phyloP scores from a whole-genome alignment of 2,797 vertebrate species.

The Chelidonichthys spinosus region DNA sequence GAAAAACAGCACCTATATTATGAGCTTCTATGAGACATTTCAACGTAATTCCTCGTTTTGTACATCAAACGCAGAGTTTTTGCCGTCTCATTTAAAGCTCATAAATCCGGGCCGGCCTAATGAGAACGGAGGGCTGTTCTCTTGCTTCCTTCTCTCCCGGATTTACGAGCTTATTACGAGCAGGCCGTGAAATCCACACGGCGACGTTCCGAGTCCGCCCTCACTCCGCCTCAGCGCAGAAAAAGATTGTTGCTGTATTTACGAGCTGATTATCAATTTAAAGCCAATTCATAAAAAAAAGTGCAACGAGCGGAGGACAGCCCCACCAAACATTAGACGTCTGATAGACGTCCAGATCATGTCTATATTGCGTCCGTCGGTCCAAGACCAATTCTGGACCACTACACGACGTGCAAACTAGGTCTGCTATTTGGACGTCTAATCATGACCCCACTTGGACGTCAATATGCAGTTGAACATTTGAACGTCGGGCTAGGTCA shows the following conservation, averaged over 20 bases:
- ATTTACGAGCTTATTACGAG: slow-evolving; percentile 80
- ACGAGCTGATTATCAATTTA: slow-evolving; percentile 71
- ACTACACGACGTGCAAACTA: no score
- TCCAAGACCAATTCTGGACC: no score
- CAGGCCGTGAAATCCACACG: slow-evolving; percentile 63
- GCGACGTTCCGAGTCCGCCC: slow-evolving; percentile 51
- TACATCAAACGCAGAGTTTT: slow-evolving; percentile 74
- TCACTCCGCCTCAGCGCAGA: slow-evolving; percentile 43
- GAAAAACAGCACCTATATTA: slow-evolving; percentile 13
- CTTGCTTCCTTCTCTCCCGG: slow-evolving; percentile 47
- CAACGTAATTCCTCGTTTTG: slow-evolving; percentile 60
- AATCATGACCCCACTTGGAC: no score
- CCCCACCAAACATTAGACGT: no score
- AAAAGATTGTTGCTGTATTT: slow-evolving; percentile 60
- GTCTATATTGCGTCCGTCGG: no score
- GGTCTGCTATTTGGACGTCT: no score
- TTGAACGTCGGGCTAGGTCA: no score
- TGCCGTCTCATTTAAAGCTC: slow-evolving; percentile 76
- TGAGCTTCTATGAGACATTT: slow-evolving; percentile 45
- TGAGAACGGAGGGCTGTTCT: slow-evolving; percentile 67
- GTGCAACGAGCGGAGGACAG: slow-evolving; percentile 5
- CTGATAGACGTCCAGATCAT: no score
- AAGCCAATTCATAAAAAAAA: slow-evolving; percentile 65
- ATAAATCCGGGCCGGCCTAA: slow-evolving; percentile 79
- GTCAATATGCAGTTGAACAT: no score